Conservation (phyloP, 1,140 invertebrate genomes). For the Aphelinus atriplicis region DNA sequence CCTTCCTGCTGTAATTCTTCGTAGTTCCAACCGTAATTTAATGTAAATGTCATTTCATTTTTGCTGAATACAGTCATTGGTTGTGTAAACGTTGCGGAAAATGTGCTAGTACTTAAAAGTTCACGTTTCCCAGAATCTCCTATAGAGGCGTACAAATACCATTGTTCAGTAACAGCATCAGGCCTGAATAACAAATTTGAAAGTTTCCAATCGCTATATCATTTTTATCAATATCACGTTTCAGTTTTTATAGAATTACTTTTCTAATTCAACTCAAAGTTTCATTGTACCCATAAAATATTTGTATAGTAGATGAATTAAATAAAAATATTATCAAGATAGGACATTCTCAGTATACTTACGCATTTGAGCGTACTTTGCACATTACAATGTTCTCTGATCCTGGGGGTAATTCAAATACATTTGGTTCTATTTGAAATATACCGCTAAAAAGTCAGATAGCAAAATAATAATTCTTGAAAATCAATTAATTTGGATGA, state of each 20-base stretch:
- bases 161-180: conserved; percentile 44
- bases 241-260: too few relatives aligned
- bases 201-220: too few relatives aligned
- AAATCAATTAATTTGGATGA: too few relatives aligned
- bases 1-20: conserved; percentile 45
- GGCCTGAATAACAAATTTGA: too few relatives aligned
- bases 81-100: conserved; percentile 49
- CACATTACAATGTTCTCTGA: conserved; percentile 40
- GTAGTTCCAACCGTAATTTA: conserved; percentile 39
- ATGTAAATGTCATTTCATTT: conserved; percentile 45
- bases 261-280: too few relatives aligned
- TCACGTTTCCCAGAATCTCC: conserved; percentile 47
- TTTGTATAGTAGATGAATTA: background rate
- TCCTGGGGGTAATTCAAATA: conserved; percentile 44
- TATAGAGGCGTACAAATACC: conserved; percentile 49
- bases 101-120: conserved; percentile 44
- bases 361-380: conserved; percentile 48
- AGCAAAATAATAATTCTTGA: background rate
- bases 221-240: too few relatives aligned
- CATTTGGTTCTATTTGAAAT: conserved; percentile 47
- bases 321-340: conserved; percentile 1
- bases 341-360: conserved; percentile 34
- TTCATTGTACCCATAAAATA: too few relatives aligned
- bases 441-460: conserved; percentile 38
- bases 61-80: conserved; percentile 50